Conservation (phyloP, 1,140 invertebrate species). For the Riptortus pedestris region DNA sequence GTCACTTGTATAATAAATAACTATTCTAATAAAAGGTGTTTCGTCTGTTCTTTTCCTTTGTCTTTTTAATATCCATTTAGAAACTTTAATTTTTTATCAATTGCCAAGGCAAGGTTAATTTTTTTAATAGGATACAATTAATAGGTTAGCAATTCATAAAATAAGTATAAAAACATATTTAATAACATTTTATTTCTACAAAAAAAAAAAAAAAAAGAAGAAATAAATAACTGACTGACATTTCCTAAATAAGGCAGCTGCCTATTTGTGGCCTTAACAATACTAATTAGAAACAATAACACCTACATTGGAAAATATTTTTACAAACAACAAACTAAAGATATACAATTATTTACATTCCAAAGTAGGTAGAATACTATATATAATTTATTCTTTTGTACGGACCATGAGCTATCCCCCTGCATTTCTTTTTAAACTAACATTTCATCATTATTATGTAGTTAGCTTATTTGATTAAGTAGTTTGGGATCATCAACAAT, state of each 20-base stretch:
- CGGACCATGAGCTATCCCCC: background rate
- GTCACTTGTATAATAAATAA: no score
- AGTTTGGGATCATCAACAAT: background rate
- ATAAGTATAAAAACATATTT: no score
- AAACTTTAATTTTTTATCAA: no score
- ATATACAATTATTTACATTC: background rate
- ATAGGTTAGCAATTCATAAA: no score
- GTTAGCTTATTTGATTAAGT: background rate
- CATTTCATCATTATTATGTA: background rate
- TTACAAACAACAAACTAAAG: background rate
- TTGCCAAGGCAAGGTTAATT: no score
- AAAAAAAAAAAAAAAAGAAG: background rate
- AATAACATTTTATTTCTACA: background rate
- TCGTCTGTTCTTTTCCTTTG: no score
- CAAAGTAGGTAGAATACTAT: background rate
- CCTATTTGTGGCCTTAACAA: background rate
- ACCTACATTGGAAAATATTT: background rate
- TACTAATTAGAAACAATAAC: background rate
- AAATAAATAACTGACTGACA: background rate
- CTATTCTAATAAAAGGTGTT: no score
- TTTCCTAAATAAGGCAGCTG: background rate
- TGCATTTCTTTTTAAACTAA: background rate
- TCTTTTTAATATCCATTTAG: no score
- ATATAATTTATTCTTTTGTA: background rate
- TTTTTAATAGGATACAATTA: no score